phyloP scores from a whole-genome alignment of 2,797 vertebrate species.

The Coregonus suidteri region DNA sequence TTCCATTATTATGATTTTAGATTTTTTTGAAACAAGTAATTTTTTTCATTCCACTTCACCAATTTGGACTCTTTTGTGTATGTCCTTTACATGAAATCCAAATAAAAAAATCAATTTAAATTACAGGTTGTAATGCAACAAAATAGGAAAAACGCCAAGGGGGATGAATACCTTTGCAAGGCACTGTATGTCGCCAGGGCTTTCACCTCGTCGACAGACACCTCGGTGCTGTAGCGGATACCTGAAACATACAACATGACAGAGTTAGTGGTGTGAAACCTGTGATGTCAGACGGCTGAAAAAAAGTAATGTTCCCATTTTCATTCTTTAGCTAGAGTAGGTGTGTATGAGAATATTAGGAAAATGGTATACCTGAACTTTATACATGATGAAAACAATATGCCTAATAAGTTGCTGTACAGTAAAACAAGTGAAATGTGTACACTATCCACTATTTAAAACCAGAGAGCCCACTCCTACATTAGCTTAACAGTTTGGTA shows the following conservation, averaged over 20 bases:
- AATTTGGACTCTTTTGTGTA: too few species aligned
- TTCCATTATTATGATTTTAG: too few species aligned
- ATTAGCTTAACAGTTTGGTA: background rate
- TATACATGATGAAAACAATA: background rate
- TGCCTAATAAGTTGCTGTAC: background rate
- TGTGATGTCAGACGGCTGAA: background rate
- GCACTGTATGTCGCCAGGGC: conserved; percentile 91
- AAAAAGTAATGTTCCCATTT: background rate
- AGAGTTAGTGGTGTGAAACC: background rate
- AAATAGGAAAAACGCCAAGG: too few species aligned
- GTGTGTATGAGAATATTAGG: background rate
- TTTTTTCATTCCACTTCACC: too few species aligned
- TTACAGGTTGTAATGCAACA: too few species aligned
- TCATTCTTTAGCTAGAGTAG: background rate
- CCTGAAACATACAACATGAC: conserved; percentile 71
- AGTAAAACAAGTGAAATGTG: background rate
- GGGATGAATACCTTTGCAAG: too few species aligned
- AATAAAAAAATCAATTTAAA: too few species aligned
- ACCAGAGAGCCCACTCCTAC: background rate
- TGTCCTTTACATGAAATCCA: too few species aligned
- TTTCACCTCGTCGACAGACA: conserved; percentile 94
- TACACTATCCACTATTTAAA: too few species aligned
- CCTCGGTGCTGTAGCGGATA: conserved; percentile 92
- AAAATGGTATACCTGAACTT: background rate
- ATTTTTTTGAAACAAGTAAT: too few species aligned